These are phyloP conservation scores for Eumaeus atala DNA, from an alignment of 1,140 invertebrate genomes.

Conservation along the genomic window DNA sequence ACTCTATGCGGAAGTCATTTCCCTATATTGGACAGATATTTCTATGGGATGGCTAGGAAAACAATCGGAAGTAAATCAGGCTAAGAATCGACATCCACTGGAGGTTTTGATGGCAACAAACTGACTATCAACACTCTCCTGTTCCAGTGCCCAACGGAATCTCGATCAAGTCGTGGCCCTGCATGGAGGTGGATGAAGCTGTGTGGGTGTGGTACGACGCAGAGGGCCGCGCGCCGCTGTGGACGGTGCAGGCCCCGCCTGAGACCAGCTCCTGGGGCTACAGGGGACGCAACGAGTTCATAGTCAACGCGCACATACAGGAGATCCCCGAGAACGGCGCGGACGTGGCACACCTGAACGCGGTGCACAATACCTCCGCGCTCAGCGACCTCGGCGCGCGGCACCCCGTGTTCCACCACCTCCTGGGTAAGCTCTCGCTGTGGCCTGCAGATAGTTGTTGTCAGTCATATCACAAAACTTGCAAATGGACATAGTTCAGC, in stretches of 20 bases:
- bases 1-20: too few species aligned
- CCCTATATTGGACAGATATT: too few species aligned
- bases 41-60: too few species aligned
- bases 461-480: too few species aligned
- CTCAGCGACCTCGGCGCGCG: slow-evolving; percentile 75
- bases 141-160: slow-evolving; percentile 77
- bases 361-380: slow-evolving; percentile 78
- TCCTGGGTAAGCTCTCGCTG: slow-evolving; percentile 59
- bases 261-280: slow-evolving; percentile 80
- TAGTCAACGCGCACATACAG: slow-evolving; percentile 85
- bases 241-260: slow-evolving; percentile 77
- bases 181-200: slow-evolving; percentile 81
- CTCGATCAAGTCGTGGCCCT: slow-evolving; percentile 79
- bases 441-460: too few species aligned
- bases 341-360: slow-evolving; percentile 86
- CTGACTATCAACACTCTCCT: neutral
- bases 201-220: slow-evolving; percentile 91
- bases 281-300: slow-evolving; percentile 85
- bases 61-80: too few species aligned
- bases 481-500: too few species aligned
- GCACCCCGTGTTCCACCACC: slow-evolving; percentile 42
- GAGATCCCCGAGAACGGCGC: slow-evolving; percentile 95
- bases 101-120: too few species aligned
- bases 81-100: too few species aligned
- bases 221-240: slow-evolving; percentile 80